phyloP scores from a whole-genome alignment of 1,140 invertebrate species.

The Megathymus violae region DNA sequence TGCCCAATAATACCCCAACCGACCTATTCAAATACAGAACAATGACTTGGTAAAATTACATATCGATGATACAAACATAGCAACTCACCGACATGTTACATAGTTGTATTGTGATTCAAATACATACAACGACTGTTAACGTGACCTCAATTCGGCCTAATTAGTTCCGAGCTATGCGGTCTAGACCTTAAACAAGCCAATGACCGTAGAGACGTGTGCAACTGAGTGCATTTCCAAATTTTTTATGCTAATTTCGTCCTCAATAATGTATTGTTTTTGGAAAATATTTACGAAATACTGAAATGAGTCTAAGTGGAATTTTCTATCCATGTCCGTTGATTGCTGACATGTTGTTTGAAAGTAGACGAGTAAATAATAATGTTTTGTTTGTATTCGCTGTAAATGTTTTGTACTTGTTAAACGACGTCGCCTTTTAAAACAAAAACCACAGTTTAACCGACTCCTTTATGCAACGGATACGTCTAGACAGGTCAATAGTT shows the following conservation, averaged over 20 bases:
- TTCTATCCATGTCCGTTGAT: not conserved
- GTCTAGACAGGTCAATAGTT: too few species aligned
- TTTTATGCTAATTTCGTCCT: slow-evolving; percentile 24
- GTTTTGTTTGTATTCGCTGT: too few species aligned
- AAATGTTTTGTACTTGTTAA: too few species aligned
- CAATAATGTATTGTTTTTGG: slow-evolving; percentile 8
- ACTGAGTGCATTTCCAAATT: slow-evolving; percentile 28
- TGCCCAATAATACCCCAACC: too few species aligned
- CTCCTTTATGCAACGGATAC: too few species aligned
- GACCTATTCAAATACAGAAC: slow-evolving; percentile 42
- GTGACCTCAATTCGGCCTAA: slow-evolving; percentile 40
- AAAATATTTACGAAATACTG: slow-evolving; percentile 21
- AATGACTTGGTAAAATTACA: slow-evolving; percentile 41
- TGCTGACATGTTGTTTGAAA: not conserved
- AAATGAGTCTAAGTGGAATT: not conserved
- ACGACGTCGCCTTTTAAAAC: too few species aligned
- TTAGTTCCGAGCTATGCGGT: slow-evolving; percentile 20
- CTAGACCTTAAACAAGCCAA: slow-evolving; percentile 27
- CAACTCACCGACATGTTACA: slow-evolving; percentile 34
- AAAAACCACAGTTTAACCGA: too few species aligned
- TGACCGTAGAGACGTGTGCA: slow-evolving; percentile 6
- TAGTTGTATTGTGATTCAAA: slow-evolving; percentile 40
- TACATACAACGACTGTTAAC: slow-evolving; percentile 39
- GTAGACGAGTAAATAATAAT: too few species aligned
- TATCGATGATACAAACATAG: slow-evolving; percentile 44